Evolutionary conservation across 2,797 vertebrate genomes (phyloP), one percentile per base, ranked within the genome.

Genomic region (Novumbra hubbsi): DNA sequence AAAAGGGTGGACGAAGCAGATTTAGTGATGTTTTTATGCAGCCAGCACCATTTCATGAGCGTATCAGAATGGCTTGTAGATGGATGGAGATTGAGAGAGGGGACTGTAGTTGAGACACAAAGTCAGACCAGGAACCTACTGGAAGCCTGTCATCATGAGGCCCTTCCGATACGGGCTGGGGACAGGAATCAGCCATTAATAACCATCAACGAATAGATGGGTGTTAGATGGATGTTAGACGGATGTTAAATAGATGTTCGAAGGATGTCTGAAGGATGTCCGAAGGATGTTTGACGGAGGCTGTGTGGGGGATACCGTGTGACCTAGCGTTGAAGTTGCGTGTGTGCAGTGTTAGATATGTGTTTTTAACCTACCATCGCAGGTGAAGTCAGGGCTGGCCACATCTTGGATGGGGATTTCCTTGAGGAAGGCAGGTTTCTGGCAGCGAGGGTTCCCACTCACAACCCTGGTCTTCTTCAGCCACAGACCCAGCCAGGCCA

Each of bases 391-490:
- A 4, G 98, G 97, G 16, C 91, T 83, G 34, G 98, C 97, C 73
- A 99, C 96, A 1, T 99, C 98, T 92, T 99, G 98, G 88, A 99
- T 96, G 73, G 98, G 98, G 84, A 99, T 99, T 90, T 99, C 98
- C 88, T 98, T 98, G 68, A 99, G 93, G 91, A 99, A 99, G 85
- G 95, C 96, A 0, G 98, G 98, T 63, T 94, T 97, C 90, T 98
- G 96, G 88, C 98, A 99, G 77, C 98, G 95, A 72, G 98, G 98
- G 90, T 99, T 99, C 83, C 98, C 98, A 19, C 96, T 99, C 76
- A 99, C 98, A 71, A 99, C 92, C 50, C 96, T 91, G 55, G 96
- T 95, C 91, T 95, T 98, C 90, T 97, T 95, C 78, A 99, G 85
- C 98, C 98, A 99, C 81, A 95, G 95, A 69, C 97, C 98, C 19